These are phyloP conservation scores for Hydraecia micacea DNA, from an alignment of 2,888 invertebrate species.

Conservation along the genomic window DNA sequence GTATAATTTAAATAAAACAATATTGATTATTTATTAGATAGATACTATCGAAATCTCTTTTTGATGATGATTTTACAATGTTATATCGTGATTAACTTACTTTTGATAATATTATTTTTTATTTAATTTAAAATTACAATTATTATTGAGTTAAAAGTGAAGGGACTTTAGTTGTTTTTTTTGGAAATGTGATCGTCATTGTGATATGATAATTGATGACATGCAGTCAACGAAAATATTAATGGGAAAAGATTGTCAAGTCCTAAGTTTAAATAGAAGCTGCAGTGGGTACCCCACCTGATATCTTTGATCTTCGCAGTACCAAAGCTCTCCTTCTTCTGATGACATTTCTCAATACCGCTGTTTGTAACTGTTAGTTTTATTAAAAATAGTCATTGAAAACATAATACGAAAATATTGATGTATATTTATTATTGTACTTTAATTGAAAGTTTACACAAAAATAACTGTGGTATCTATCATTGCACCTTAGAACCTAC, in stretches of 20 bases:
- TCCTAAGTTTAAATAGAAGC: slow-evolving; percentile 11
- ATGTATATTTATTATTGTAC: slow-evolving; percentile 39
- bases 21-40: slow-evolving; percentile 52
- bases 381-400: slow-evolving; percentile 32
- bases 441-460: slow-evolving; percentile 44
- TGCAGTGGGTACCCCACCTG: neutral
- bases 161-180: neutral
- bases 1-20: slow-evolving; percentile 51
- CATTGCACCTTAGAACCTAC: slow-evolving; percentile 72
- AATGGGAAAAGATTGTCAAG: slow-evolving; percentile 23
- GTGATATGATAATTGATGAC: slow-evolving; percentile 47
- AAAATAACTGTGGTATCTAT: slow-evolving; percentile 59
- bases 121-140: slow-evolving; percentile 3
- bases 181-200: slow-evolving; percentile 44
- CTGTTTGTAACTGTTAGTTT: slow-evolving; percentile 26
- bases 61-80: slow-evolving; percentile 61
- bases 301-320: slow-evolving; percentile 3
- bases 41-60: slow-evolving; percentile 59
- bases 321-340: neutral
- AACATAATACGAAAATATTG: slow-evolving; percentile 28
- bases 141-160: slow-evolving; percentile 14
- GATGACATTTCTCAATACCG: slow-evolving; percentile 21
- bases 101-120: slow-evolving; percentile 33
- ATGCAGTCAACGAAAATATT: slow-evolving; percentile 38
- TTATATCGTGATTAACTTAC: slow-evolving; percentile 43